These are phyloP conservation scores for Aplodontia rufa DNA, from an alignment of 2,113 vertebrate genomes.

Conservation along the genomic window DNA sequence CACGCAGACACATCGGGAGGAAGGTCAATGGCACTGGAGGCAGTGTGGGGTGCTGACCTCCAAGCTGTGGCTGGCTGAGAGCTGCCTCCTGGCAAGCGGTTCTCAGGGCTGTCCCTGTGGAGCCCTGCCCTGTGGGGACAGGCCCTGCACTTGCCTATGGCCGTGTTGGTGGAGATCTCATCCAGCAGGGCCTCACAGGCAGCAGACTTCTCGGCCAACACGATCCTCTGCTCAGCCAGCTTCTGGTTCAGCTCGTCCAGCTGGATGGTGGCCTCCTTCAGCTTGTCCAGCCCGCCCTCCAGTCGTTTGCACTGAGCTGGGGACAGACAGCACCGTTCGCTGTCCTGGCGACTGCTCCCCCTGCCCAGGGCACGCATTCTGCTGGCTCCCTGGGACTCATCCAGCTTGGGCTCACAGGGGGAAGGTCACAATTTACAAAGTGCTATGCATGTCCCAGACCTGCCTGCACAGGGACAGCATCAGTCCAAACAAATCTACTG, in stretches of 20 bases:
- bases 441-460: fast-evolving
- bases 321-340: neutral
- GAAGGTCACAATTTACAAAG: neutral
- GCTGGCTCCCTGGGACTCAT: fast-evolving
- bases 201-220: conserved; percentile 92
- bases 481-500: neutral
- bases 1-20: too few species aligned
- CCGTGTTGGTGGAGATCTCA: conserved; percentile 92
- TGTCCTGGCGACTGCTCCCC: fast-evolving
- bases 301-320: conserved; percentile 93
- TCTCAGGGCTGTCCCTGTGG: too few species aligned
- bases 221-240: conserved; percentile 93
- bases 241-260: conserved; percentile 93
- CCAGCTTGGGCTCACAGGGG: neutral
- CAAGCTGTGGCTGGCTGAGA: neutral
- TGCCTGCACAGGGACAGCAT: fast-evolving
- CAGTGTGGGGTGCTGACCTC: neutral
- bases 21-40: too few species aligned
- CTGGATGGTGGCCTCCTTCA: conserved; percentile 95
- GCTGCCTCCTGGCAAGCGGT: neutral
- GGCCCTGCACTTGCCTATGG: conserved; percentile 84
- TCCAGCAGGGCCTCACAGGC: conserved; percentile 91
- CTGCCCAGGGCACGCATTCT: fast-evolving
- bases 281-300: conserved; percentile 94
- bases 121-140: fast-evolving